phyloP scores from a whole-genome alignment of 2,888 invertebrate genomes.

The Conomelus anceps region DNA sequence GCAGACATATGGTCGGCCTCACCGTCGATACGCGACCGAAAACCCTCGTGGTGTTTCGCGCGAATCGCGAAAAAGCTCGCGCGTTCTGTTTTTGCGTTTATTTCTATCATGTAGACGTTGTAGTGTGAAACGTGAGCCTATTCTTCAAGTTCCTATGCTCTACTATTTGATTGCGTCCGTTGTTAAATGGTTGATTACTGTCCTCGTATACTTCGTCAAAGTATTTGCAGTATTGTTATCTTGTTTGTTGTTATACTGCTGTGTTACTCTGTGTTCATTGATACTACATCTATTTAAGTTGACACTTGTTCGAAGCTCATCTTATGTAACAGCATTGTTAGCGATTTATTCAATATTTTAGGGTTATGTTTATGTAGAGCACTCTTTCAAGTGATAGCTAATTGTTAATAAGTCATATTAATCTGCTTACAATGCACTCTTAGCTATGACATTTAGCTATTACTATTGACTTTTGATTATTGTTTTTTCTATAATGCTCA shows the following conservation, averaged over 20 bases:
- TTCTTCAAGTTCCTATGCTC: neutral
- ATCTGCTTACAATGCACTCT: neutral
- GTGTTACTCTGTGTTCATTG: neutral
- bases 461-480: neutral
- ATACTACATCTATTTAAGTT: neutral
- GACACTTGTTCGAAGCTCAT: neutral
- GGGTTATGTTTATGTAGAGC: neutral
- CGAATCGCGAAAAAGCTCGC: neutral
- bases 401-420: neutral
- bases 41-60: neutral
- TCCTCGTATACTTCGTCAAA: neutral
- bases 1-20: neutral
- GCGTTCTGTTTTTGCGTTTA: neutral
- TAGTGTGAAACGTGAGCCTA: neutral
- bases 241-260: neutral
- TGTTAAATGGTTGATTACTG: neutral
- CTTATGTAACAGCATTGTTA: neutral
- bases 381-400: neutral
- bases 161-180: neutral
- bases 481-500: neutral
- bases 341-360: neutral
- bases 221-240: neutral
- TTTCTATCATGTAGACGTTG: neutral
- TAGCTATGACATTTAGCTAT: neutral
- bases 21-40: too few species aligned